Evolutionary conservation across 1,140 invertebrate genomes (phyloP).

Genomic region (Sitobion miscanthi): DNA sequence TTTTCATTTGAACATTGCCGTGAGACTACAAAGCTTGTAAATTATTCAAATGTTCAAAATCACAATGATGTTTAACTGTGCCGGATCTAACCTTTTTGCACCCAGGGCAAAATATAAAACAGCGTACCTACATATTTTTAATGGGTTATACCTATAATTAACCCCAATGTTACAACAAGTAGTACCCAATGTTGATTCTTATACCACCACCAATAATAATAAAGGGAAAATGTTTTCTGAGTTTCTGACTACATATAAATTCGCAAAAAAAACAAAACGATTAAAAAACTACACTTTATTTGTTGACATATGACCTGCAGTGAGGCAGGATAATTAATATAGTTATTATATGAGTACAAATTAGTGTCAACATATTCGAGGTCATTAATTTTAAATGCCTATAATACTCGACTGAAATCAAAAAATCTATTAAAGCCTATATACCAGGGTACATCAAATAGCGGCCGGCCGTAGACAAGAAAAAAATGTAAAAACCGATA

Average conservation of each 20-base stretch:
- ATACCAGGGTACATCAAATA: too few species aligned
- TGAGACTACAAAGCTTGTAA: conserved; percentile 9
- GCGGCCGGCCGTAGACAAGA: too few species aligned
- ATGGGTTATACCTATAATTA: not conserved
- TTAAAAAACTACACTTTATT: not conserved
- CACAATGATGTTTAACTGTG: conserved; percentile 4
- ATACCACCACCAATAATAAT: not conserved
- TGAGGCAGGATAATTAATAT: too few species aligned
- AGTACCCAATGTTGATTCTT: not conserved
- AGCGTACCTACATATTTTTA: not conserved
- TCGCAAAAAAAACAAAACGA: not conserved
- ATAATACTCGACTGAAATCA: not conserved
- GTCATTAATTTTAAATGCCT: not conserved
- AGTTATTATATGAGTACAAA: not conserved
- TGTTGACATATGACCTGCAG: not conserved
- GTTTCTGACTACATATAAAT: not conserved
- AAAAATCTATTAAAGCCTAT: not conserved
- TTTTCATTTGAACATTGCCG: conserved; percentile 17
- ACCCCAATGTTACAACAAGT: not conserved
- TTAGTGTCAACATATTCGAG: not conserved
- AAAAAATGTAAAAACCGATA: too few species aligned
- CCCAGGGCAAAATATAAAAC: not conserved
- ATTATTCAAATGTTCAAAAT: conserved; percentile 38
- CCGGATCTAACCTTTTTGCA: not conserved
- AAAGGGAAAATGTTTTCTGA: not conserved